Evolutionary conservation across 2,113 vertebrate species (phyloP).

Genomic region (Takifugu bimaculatus): DNA sequence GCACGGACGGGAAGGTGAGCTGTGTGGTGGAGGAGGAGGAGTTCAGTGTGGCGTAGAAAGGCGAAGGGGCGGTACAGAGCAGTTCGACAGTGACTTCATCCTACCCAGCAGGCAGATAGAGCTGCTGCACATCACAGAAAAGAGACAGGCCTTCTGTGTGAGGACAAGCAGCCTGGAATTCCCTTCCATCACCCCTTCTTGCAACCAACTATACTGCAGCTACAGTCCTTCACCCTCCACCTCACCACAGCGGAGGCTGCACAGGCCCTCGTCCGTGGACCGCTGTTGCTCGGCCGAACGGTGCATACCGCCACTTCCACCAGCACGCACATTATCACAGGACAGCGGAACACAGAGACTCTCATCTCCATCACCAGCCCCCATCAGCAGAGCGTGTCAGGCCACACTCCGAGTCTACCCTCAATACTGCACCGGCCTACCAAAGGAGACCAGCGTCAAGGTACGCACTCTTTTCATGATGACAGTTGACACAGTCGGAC

Average conservation of each 20-base stretch:
- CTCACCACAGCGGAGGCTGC: constrained; percentile 63
- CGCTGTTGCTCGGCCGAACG: constrained; percentile 68
- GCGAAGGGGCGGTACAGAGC: constrained; percentile 56
- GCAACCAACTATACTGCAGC: constrained; percentile 64
- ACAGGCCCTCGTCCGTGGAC: constrained; percentile 79
- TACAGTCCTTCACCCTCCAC: constrained; percentile 53
- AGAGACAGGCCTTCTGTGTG: constrained; percentile 86
- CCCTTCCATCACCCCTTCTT: constrained; percentile 68
- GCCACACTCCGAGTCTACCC: constrained; percentile 81
- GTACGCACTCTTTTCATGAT: constrained; percentile 48
- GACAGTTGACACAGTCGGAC: not conserved
- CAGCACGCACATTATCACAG: constrained; percentile 70
- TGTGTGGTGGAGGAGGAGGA: constrained; percentile 27
- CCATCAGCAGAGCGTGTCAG: constrained; percentile 69
- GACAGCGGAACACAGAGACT: constrained; percentile 79
- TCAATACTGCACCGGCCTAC: constrained; percentile 84
- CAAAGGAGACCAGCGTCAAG: constrained; percentile 87
- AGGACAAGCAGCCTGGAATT: constrained; percentile 90
- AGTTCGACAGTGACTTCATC: constrained; percentile 88
- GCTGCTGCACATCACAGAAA: constrained; percentile 86
- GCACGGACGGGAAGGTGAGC: constrained; percentile 22
- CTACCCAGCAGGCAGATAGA: constrained; percentile 88
- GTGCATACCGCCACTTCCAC: constrained; percentile 43
- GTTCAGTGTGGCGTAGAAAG: constrained; percentile 37
- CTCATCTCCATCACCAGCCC: constrained; percentile 58